phyloP scores from a whole-genome alignment of 2,113 vertebrate species.

The Melanerpes aurifrons region DNA sequence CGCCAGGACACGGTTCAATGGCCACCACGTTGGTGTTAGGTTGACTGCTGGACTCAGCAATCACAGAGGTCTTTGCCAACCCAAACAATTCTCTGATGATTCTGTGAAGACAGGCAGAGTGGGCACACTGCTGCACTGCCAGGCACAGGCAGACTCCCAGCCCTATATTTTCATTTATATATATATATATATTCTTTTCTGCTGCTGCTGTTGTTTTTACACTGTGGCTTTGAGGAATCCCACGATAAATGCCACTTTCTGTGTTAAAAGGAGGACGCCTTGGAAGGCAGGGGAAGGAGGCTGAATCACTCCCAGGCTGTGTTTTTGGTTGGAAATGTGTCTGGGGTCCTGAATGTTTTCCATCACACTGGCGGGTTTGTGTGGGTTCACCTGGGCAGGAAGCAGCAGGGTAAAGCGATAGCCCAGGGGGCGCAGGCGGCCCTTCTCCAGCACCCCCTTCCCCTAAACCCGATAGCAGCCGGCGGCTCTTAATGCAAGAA shows the following conservation, averaged over 20 bases:
- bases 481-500: constrained; percentile 38
- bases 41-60: too few relatives aligned
- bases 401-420: constrained; percentile 53
- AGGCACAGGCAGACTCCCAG: too few relatives aligned
- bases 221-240: constrained; percentile 10
- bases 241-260: background rate
- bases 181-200: too few relatives aligned
- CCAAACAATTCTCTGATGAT: too few relatives aligned
- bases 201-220: too few relatives aligned
- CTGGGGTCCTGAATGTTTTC: constrained; percentile 1
- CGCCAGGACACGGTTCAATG: too few relatives aligned
- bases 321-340: background rate
- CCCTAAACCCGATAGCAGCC: constrained; percentile 30
- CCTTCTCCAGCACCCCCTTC: constrained; percentile 50
- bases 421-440: constrained; percentile 5
- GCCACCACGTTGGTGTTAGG: too few relatives aligned
- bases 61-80: too few relatives aligned
- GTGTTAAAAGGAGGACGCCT: background rate
- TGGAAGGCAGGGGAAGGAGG: background rate
- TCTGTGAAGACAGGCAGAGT: too few relatives aligned
- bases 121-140: too few relatives aligned
- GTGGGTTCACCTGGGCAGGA: constrained; percentile 71
- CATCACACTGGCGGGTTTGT: constrained; percentile 45
- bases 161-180: too few relatives aligned
- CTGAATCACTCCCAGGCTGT: constrained; percentile 32